phyloP scores from a whole-genome alignment of 2,113 vertebrate species.

The Indicator maculatus region DNA sequence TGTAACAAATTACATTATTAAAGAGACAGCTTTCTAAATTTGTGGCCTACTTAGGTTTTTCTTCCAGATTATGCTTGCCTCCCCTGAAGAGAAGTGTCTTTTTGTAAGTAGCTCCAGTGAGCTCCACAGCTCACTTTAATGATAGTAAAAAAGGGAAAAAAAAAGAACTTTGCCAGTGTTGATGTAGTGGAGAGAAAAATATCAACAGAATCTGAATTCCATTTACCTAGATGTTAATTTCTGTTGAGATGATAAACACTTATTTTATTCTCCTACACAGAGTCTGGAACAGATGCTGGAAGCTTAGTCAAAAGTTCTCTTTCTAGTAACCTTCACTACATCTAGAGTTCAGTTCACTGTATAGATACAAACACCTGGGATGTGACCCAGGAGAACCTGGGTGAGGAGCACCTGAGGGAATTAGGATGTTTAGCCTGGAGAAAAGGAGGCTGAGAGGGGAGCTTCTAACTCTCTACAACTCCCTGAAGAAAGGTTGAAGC shows the following conservation, averaged over 20 bases:
- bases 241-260: neutral
- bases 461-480: too few relatives aligned
- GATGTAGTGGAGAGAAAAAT: neutral
- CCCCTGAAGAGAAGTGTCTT: neutral
- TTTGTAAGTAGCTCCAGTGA: neutral
- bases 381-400: neutral
- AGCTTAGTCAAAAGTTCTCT: neutral
- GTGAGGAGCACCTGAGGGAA: too few relatives aligned
- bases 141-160: neutral
- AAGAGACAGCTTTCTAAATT: constrained; percentile 54
- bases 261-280: neutral
- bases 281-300: neutral
- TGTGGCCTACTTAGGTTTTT: constrained; percentile 46
- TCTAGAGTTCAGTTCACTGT: neutral
- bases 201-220: neutral
- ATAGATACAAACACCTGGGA: neutral
- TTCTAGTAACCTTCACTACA: neutral
- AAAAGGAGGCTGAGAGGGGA: too few relatives aligned
- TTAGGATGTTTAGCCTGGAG: too few relatives aligned
- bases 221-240: neutral
- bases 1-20: constrained; percentile 77
- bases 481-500: too few relatives aligned
- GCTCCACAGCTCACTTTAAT: neutral
- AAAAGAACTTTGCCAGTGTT: neutral
- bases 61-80: neutral